Base-by-base conservation (phyloP, 2,888 invertebrate species). In the Zaprionus lineosus region DNA sequence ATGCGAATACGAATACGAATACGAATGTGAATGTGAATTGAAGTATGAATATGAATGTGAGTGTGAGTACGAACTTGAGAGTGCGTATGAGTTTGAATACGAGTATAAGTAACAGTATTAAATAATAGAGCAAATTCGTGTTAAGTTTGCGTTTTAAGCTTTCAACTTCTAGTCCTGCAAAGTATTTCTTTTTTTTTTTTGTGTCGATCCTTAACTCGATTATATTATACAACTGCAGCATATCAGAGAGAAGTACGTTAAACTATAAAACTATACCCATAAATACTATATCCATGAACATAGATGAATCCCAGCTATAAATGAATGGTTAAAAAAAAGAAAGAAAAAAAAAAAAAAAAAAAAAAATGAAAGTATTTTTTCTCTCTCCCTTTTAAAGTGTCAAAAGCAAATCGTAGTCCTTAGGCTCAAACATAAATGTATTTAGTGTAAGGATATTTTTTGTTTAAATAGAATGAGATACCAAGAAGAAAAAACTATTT, bases 81-180 rank as follows among this genome's bases (percentile, higher is more conserved):
- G 31, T 41, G 36, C 12, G 26, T 18, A 39, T 9, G 15, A 19
- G 3, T 12, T 26, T 29, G 52, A 34, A 39, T 44, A 26, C 53
- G 56, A 15, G 29, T 41, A 39, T 44, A 29, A 36, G 57, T 59
- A 63, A 63, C 78, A 79, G 78, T 79, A 79, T 79, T 79, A 79
- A 81, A 52, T 64, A 44, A 58, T 74, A 68, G 55, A 48, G 60
- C 69, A 65, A 58, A 50, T 50, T 34, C 44, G 56, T 36, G 61
- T 44, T 51, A 60, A 58, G 52, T 65, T 61, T 57, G 57, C 46
- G 51, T 63, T 50, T 59, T 66, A 65, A 66, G 65, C 50, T 67
- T 37, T 47, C 19, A 34, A 57, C 37, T 37, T 64, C 67, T 70
- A 68, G 65, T 71, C 68, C 50, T 46, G 70, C 51, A 43, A 43